Evolutionary conservation across 1,140 invertebrate species (phyloP).

Genomic region (Drosophila mojavensis): DNA sequence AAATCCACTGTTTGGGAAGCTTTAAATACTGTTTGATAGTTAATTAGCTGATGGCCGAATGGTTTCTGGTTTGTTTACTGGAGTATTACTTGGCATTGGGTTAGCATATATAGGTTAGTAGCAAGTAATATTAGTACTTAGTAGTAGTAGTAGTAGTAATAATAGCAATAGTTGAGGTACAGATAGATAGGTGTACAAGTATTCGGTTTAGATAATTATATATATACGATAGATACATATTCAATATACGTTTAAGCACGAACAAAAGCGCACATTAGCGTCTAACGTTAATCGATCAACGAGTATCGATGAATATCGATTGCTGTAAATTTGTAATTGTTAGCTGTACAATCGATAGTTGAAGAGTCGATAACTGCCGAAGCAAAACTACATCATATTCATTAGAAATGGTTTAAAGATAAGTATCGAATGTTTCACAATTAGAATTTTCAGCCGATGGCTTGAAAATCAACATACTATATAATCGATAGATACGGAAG

Average conservation of each 20-base stretch:
- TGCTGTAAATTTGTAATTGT: neutral
- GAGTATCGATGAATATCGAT: slow-evolving; percentile 7
- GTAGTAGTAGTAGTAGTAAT: slow-evolving; percentile 28
- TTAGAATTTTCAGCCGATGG: too few relatives aligned
- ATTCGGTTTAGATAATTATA: slow-evolving; percentile 32
- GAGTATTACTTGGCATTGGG: slow-evolving; percentile 26
- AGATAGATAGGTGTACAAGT: slow-evolving; percentile 25
- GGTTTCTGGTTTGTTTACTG: neutral
- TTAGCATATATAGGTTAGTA: slow-evolving; percentile 27
- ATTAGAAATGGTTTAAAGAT: too few relatives aligned
- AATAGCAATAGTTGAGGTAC: slow-evolving; percentile 9
- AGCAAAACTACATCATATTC: too few relatives aligned
- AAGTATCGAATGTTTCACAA: too few relatives aligned
- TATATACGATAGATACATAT: slow-evolving; percentile 25
- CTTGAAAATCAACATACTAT: too few relatives aligned
- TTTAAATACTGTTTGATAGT: neutral
- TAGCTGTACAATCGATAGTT: too few relatives aligned
- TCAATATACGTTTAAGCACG: slow-evolving; percentile 73
- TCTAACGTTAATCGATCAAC: slow-evolving; percentile 22
- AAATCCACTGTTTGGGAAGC: slow-evolving; percentile 1
- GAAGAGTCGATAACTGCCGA: too few relatives aligned
- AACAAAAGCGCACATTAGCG: slow-evolving; percentile 73
- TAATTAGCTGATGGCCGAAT: slow-evolving; percentile 5
- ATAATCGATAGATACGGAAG: neutral
- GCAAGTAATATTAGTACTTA: slow-evolving; percentile 32